Evolutionary conservation across 2,797 vertebrate genomes (phyloP).

Genomic region (Coracias cyanogaster): DNA sequence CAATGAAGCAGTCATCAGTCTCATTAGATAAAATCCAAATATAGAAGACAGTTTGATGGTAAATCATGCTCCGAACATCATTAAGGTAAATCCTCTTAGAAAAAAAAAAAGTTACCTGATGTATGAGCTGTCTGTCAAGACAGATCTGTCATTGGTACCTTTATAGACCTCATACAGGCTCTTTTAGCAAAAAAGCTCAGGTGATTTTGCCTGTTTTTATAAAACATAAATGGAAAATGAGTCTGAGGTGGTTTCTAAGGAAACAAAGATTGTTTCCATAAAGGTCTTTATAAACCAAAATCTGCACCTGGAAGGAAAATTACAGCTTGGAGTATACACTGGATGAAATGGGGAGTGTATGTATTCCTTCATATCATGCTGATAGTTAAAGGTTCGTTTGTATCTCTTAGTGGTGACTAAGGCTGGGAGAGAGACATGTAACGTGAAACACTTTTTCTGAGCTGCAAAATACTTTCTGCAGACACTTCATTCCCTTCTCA

Average conservation of each 20-base stretch:
- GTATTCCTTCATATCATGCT: not conserved
- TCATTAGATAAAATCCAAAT: not conserved
- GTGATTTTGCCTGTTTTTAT: not conserved
- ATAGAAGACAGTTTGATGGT: not conserved
- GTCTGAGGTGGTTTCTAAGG: constrained; percentile 11
- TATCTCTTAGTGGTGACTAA: not conserved
- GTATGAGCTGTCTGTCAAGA: not conserved
- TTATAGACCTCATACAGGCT: not conserved
- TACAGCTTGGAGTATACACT: not conserved
- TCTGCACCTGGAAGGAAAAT: not conserved
- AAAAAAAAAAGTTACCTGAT: not conserved
- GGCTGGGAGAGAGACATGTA: not conserved
- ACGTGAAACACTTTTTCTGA: not conserved
- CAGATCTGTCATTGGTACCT: not conserved
- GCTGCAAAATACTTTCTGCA: not conserved
- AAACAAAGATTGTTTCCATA: not conserved
- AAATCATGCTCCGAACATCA: not conserved
- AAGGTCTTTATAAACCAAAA: not conserved
- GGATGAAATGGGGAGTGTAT: not conserved
- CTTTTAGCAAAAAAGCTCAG: not conserved
- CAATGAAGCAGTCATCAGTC: not conserved
- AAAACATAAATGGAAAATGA: not conserved
- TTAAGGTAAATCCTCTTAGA: not conserved
- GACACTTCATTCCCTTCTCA: not conserved
- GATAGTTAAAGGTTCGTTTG: not conserved